Evolutionary conservation across 2,888 invertebrate species (phyloP), one percentile per base, ranked within the genome.

Genomic region (Eretmocerus hayati): DNA sequence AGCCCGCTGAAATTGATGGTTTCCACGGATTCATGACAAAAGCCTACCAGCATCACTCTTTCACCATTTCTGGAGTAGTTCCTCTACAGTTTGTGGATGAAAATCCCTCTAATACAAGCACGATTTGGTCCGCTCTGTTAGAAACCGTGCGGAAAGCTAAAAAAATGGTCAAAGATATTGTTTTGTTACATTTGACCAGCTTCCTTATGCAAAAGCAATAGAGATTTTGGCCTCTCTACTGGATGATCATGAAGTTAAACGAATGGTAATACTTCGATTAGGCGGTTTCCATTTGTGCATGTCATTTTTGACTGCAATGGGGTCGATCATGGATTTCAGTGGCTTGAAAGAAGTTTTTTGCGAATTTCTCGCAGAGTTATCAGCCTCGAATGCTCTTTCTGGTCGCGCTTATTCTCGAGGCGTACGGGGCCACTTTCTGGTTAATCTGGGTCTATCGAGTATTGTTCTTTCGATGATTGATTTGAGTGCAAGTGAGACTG

Each of bases 11-110:
- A 26, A 26, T 11, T 26, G 26, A 9, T 26, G 64, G 66, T 15
- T 68, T 63, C 65, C 64, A 65, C 54, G 65, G 65, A 16, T 68
- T 59, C 59, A 54, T 66, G 62, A 48, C 64, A 56, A 57, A 32
- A 53, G 62, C 19, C 63, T 62, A 55, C 8, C 2, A 2, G 9
- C 53, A 45, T 52, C 44, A 42, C 46, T 50, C 39, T 59, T 52
- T 54, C 11, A 39, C 40, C 39, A 57, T 48, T 44, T 57, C 58
- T 39, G 54, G 42, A 42, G 47, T 54, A 13, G 8, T 50, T 21
- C 48, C 41, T 30, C 36, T 57, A 19, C 52, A 48, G 31, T 58
- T 58, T 13, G 48, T 56, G 8, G 50, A 55, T 22, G 41, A 45
- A n/a, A 53, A 52, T 9, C 55, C 56, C 5, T 31, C 47, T 11